Evolutionary conservation across 2,797 vertebrate genomes (phyloP).

Genomic region (Emydoidea blandingii): DNA sequence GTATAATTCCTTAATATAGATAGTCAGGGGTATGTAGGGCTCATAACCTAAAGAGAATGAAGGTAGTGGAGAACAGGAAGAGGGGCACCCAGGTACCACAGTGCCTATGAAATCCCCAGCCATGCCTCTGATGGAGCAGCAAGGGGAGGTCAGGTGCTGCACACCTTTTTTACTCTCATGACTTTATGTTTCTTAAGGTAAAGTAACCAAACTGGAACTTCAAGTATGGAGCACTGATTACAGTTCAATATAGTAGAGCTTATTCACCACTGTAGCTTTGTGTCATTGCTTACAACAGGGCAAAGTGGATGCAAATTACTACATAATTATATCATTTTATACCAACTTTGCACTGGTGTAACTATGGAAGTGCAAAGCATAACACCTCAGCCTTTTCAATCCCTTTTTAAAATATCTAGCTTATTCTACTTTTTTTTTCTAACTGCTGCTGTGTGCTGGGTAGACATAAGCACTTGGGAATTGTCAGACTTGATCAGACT

Average conservation of each 20-base stretch:
- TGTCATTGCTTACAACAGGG: background rate
- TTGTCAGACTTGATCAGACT: background rate
- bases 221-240: accelerated
- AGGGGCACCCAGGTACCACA: background rate
- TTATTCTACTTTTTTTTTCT: background rate
- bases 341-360: background rate
- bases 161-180: background rate
- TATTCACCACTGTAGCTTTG: background rate
- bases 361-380: accelerated
- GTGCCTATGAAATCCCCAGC: background rate
- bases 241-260: background rate
- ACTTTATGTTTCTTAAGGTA: background rate
- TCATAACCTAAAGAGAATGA: background rate
- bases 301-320: background rate
- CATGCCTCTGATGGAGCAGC: background rate
- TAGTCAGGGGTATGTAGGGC: background rate
- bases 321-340: background rate
- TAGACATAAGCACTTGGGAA: background rate
- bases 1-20: background rate
- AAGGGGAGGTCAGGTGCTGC: background rate
- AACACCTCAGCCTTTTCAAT: background rate
- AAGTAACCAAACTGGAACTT: background rate
- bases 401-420: background rate
- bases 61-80: background rate
- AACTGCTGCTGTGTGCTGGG: background rate